Base-by-base conservation (phyloP, 1,140 invertebrate genomes). In the Frieseomelitta varia region DNA sequence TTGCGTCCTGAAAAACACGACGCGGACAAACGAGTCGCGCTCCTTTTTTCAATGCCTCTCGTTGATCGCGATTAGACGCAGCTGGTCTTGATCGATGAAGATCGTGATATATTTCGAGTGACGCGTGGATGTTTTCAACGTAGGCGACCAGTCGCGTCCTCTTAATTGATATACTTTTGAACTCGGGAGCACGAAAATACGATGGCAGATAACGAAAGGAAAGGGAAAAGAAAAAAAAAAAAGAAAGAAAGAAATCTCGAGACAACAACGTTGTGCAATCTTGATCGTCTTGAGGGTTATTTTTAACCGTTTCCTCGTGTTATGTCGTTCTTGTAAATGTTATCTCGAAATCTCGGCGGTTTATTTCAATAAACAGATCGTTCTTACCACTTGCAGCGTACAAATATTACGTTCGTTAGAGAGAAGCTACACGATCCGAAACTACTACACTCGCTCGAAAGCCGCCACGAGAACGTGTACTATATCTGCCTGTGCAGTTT, bases 281-380 rank as follows among this genome's bases (percentile, higher is more conserved):
- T 30, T 27, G 6, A 30, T 15, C 2, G 17, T 15, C 8, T 8
- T 0, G 14, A 2, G 15, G 27, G 0, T 2, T 65, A 27, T 27
- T 63, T 63, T 63, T 63, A 2, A 15, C 15, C n/a, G 4, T 30
- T 15, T 27, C 15, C 15, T 27, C 61, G 3, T 27, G n/a, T 27
- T 8, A 15, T 27, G 27, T 65, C 27, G 14, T 17, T 17, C n/a
- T 17, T 8, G 6, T 17, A 65, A 17, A 27, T 27, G 15, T 6
- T 17, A 65, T 65, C 63, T 65, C n/a, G 6, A 65, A 27, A n/a
- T 17, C 8, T 6, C 11, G 15, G 12, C n/a, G 1, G 4, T 0
- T 17, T 17, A 65, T 65, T 61, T 61, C 58, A n/a, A n/a, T 12
- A 24, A 61, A 14, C 58, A 14, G 24, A 61, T 12, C 2, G 1